Conservation (phyloP, 2,113 vertebrate species). For the Chlamydotis undulata region DNA sequence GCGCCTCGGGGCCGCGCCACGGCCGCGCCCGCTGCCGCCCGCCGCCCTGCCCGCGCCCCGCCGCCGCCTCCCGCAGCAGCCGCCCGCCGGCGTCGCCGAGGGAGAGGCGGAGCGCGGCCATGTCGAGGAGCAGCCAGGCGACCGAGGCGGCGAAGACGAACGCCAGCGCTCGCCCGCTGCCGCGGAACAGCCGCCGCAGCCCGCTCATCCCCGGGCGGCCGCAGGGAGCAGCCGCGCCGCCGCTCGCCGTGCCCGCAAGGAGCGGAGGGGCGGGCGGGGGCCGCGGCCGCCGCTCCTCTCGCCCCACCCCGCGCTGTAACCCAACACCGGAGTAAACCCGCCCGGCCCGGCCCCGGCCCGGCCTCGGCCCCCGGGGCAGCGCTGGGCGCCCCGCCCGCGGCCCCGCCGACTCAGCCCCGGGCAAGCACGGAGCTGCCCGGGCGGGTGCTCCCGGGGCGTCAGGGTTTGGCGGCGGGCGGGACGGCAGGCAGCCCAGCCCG, state of each 20-base stretch:
- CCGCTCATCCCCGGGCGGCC: conserved; percentile 70
- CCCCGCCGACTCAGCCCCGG: too few species aligned
- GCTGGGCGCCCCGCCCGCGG: background rate
- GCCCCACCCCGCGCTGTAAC: background rate
- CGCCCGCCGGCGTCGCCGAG: conserved; percentile 80
- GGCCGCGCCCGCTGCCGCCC: background rate
- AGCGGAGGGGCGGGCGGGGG: background rate
- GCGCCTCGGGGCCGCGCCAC: background rate
- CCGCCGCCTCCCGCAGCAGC: conserved; percentile 68
- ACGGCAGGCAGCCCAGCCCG: too few species aligned
- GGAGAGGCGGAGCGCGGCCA: conserved; percentile 90
- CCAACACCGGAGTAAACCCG: background rate
- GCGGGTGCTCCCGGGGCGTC: too few species aligned
- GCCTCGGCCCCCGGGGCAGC: background rate
- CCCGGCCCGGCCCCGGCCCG: background rate
- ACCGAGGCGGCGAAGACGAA: conserved; percentile 90
- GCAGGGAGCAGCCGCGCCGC: background rate
- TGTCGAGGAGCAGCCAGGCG: conserved; percentile 92
- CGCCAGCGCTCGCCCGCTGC: conserved; percentile 85
- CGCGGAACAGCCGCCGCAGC: conserved; percentile 84
- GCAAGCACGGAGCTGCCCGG: too few species aligned
- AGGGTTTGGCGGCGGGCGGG: too few species aligned
- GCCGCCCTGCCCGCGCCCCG: conserved; percentile 53
- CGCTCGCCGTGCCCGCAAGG: conserved; percentile 45
- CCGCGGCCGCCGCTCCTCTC: background rate